Percentiles rank a stretch among this genome's conserved stretches.
Evolutionary conservation across 2,888 invertebrate genomes (phyloP).

Genomic region (Cerceris ruficornis): DNA sequence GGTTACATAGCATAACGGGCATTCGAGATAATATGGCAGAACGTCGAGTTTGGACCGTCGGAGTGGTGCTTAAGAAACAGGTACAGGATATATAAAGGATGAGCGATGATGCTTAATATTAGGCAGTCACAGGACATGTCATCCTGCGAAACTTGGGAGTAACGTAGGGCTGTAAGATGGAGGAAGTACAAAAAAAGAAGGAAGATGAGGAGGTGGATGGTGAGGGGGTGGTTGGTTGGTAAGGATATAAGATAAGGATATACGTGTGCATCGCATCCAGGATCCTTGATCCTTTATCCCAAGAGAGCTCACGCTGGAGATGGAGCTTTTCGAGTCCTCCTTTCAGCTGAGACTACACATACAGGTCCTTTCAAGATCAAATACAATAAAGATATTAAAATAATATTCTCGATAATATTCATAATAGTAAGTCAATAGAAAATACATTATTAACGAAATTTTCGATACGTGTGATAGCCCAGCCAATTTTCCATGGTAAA

Average conservation of each 20-base stretch:
- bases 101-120: conserved; percentile 79
- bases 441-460: no score
- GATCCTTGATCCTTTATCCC: conserved; percentile 76
- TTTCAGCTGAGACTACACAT: conserved; percentile 67
- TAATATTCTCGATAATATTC: background rate
- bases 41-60: conserved; percentile 44
- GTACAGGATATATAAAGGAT: conserved; percentile 66
- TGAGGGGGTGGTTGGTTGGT: conserved; percentile 60
- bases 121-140: conserved; percentile 72
- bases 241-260: conserved; percentile 75
- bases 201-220: conserved; percentile 29
- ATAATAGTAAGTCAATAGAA: no score
- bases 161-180: conserved; percentile 52
- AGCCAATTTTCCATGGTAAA: no score
- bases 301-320: conserved; percentile 71
- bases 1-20: conserved; percentile 29
- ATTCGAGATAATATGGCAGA: conserved; percentile 40
- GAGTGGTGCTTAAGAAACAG: conserved; percentile 55
- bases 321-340: conserved; percentile 72
- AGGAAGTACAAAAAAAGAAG: conserved; percentile 42
- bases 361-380: conserved; percentile 56
- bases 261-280: conserved; percentile 73
- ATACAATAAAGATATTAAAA: background rate
- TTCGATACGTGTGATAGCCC: no score
- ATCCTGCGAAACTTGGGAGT: conserved; percentile 67